These are phyloP conservation scores for Aleadryas rufinucha DNA, from an alignment of 2,113 vertebrate genomes.

Conservation along the genomic window DNA sequence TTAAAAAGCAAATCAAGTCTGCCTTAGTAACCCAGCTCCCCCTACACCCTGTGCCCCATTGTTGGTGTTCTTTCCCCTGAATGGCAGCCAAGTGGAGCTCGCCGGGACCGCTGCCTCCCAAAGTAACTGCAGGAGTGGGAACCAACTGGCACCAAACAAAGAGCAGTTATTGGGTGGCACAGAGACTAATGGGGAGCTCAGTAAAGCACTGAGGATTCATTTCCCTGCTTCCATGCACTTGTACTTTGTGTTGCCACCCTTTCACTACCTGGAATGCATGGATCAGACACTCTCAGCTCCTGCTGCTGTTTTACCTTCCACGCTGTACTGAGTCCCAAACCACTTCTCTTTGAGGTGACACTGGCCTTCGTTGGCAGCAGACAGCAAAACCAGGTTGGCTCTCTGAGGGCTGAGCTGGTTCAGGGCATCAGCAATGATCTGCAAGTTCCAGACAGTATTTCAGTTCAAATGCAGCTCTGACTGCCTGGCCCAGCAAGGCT, in stretches of 20 bases:
- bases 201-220: not conserved
- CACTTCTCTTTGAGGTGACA: slow-evolving; percentile 90
- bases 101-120: not conserved
- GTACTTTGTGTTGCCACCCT: not conserved
- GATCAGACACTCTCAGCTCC: not conserved
- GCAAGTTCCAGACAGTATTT: not conserved
- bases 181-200: not conserved
- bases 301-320: slow-evolving; percentile 79
- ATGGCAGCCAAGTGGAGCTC: not conserved
- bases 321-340: slow-evolving; percentile 94
- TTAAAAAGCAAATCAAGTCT: not conserved
- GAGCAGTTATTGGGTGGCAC: not conserved
- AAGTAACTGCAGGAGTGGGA: not conserved
- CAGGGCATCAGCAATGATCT: slow-evolving; percentile 89
- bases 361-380: slow-evolving; percentile 90
- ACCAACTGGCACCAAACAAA: not conserved
- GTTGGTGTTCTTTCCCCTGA: not conserved
- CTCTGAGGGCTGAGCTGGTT: slow-evolving; percentile 84
- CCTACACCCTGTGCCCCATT: not conserved
- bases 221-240: not conserved
- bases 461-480: not conserved
- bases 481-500: not conserved
- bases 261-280: not conserved
- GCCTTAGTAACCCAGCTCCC: not conserved
- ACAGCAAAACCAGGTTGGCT: slow-evolving; percentile 91